Evolutionary conservation across 2,888 invertebrate species (phyloP), one percentile per base, ranked within the genome.

Genomic region (Aplocera efformata): DNA sequence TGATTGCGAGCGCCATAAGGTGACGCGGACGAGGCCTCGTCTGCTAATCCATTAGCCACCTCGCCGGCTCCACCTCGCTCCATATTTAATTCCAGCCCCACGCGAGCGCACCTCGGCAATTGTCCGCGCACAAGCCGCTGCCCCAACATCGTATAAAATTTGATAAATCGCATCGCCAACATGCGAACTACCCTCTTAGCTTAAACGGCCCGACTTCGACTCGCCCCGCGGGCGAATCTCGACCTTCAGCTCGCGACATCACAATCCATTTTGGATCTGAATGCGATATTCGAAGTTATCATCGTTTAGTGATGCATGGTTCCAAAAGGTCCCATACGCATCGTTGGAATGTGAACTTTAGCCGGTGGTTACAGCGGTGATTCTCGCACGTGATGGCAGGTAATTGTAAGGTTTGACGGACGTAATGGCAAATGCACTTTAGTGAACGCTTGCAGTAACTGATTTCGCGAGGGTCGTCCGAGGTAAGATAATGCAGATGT

Each of bases 141-240:
- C 75, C 79, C 79, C 71, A 59, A 59, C 68, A 69, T 72, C 79
- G 75, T 77, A 84, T 82, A 83, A 82, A 85, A 84, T 86, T 86
- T 86, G 86, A 86, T 86, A 86, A 85, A 86, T 86, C 75, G 84
- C 78, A 74, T 69, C 75, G 82, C 77, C 82, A 78, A 86, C 85
- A 86, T 84, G 85, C 71, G 84, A 85, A 84, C 83, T 85, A 84
- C 86, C 86, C 86, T 85, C 84, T 83, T 76, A 76, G 78, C 81
- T 79, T 81, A 81, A 83, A 79, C 84, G 79, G 74, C 67, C 66
- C 72, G 67, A 57, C 39, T 46, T 26, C 37, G 20, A 23, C 3
- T 7, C 13, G 1, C 6, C 3, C 11, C 4, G 5, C 54, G 48
- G 40, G 11, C 49, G 9, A 77, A 63, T 59, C 34, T 50, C 33